phyloP scores from a whole-genome alignment of 2,888 invertebrate genomes.

The Heliconius charithonia region DNA sequence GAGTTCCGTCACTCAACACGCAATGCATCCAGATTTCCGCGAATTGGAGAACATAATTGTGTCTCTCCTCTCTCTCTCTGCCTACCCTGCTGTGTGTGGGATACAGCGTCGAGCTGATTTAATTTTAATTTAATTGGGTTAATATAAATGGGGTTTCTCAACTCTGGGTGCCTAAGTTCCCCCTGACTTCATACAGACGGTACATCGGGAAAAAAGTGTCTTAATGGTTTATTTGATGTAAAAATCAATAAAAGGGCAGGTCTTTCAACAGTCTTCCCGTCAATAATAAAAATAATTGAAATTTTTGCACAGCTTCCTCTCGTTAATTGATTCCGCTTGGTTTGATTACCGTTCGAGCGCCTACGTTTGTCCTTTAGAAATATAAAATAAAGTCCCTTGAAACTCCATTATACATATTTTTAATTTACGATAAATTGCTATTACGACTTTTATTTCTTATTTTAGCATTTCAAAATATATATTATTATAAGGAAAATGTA shows the following conservation, averaged over 20 bases:
- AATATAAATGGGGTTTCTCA: too few relatives aligned
- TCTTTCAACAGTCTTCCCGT: neutral
- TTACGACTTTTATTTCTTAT: neutral
- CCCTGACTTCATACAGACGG: too few relatives aligned
- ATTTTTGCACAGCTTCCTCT: constrained; percentile 13
- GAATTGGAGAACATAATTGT: too few relatives aligned
- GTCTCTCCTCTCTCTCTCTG: too few relatives aligned
- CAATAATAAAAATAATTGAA: constrained; percentile 20
- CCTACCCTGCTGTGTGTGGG: too few relatives aligned
- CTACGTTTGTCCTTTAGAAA: neutral
- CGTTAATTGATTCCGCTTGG: constrained; percentile 15
- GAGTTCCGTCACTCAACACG: too few relatives aligned
- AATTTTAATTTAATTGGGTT: too few relatives aligned
- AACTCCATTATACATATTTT: neutral
- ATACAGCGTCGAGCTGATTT: too few relatives aligned
- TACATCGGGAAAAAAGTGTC: too few relatives aligned
- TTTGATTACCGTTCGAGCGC: constrained; percentile 22
- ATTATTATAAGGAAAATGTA: neutral
- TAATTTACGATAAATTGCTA: neutral
- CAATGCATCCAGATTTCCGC: too few relatives aligned
- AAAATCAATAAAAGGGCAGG: neutral
- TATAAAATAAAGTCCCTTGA: neutral
- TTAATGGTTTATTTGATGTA: too few relatives aligned
- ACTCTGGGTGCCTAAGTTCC: too few relatives aligned
- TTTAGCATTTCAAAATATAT: neutral